Percentiles rank a stretch among this genome's conserved stretches.
Evolutionary conservation across 2,113 vertebrate genomes (phyloP).

Genomic region (Ploceus nigricollis): DNA sequence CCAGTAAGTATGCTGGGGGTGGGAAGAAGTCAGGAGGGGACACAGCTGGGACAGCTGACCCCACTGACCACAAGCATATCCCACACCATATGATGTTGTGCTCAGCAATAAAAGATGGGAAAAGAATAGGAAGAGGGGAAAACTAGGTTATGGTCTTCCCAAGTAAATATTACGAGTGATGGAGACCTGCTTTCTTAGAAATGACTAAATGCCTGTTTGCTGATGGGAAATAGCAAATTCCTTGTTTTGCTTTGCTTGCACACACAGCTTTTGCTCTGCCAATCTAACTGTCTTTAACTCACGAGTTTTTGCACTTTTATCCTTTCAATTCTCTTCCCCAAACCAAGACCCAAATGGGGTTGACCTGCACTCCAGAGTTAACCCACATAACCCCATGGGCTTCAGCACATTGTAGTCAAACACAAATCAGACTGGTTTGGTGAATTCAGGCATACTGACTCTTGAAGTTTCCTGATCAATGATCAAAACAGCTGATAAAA

Average conservation of each 20-base stretch:
- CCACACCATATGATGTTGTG: not conserved
- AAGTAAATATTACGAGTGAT: not conserved
- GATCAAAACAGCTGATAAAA: not conserved
- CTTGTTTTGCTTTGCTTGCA: not conserved
- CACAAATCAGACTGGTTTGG: not conserved
- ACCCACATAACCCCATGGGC: no score
- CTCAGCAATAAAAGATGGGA: not conserved
- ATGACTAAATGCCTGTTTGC: not conserved
- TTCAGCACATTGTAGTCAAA: not conserved
- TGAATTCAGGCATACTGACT: not conserved
- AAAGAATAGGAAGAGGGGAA: not conserved
- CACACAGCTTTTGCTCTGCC: not conserved
- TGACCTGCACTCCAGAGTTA: not conserved
- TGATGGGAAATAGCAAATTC: not conserved
- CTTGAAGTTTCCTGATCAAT: not conserved
- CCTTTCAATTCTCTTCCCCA: not conserved
- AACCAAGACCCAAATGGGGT: fast-evolving
- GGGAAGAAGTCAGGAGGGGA: not conserved
- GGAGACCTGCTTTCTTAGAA: not conserved
- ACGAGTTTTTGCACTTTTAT: not conserved
- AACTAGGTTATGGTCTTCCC: not conserved
- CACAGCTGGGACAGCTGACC: not conserved
- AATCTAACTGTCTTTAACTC: not conserved
- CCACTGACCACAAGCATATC: not conserved
- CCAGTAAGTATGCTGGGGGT: not conserved